Evolutionary conservation across 2,113 vertebrate species (phyloP).

Genomic region (Callocephalon fimbriatum): DNA sequence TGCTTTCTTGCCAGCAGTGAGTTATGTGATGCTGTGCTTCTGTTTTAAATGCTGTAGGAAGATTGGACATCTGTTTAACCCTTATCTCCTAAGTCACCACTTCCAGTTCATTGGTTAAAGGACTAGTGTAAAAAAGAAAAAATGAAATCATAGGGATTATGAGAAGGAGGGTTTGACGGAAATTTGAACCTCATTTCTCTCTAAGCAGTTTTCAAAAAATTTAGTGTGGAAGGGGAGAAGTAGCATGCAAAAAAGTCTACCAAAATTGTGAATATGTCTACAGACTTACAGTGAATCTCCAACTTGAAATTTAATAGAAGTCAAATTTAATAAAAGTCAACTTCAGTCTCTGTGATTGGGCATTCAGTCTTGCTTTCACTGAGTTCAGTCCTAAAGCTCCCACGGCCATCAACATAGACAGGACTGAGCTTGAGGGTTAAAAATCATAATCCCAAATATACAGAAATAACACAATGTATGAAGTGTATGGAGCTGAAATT

Average conservation of each 20-base stretch:
- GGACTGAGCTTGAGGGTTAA: background rate
- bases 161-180: background rate
- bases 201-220: background rate
- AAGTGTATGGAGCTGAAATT: background rate
- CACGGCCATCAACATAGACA: background rate
- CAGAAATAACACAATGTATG: background rate
- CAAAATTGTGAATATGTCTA: background rate
- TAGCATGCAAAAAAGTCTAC: background rate
- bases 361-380: background rate
- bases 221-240: background rate
- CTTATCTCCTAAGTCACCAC: background rate
- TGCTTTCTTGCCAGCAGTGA: background rate
- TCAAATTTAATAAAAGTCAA: background rate
- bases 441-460: background rate
- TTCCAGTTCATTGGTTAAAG: background rate
- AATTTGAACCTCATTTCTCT: background rate
- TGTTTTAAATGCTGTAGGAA: background rate
- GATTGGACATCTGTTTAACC: background rate
- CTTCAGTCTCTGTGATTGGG: background rate
- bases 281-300: rapidly evolving
- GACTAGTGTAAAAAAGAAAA: background rate
- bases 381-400: background rate
- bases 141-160: background rate
- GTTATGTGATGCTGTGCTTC: background rate
- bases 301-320: background rate